These are phyloP conservation scores for Phenacoccus solenopsis DNA, from an alignment of 1,140 invertebrate species.

Conservation along the genomic window DNA sequence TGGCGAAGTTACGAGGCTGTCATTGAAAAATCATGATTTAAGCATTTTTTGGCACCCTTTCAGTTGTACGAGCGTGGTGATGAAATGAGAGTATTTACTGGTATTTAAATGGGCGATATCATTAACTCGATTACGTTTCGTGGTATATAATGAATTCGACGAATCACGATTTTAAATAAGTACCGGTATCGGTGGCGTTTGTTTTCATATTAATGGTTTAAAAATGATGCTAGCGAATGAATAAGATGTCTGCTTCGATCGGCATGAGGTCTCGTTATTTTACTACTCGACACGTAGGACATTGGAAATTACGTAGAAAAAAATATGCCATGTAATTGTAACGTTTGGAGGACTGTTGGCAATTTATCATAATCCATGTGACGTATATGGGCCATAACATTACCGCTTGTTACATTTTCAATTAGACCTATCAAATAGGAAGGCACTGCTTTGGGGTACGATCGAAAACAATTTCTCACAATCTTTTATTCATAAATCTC, in stretches of 20 bases:
- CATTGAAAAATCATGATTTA: too few relatives aligned
- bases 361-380: constrained; percentile 15
- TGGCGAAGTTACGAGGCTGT: too few relatives aligned
- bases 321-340: neutral
- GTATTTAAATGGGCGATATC: too few relatives aligned
- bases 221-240: constrained; percentile 7
- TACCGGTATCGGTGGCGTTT: neutral
- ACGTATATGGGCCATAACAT: constrained; percentile 16
- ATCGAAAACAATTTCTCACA: constrained; percentile 14
- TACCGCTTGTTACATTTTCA: constrained; percentile 15
- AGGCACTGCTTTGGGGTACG: neutral
- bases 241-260: neutral
- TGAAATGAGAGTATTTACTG: too few relatives aligned
- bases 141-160: too few relatives aligned
- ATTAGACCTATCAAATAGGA: constrained; percentile 12
- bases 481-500: constrained; percentile 17
- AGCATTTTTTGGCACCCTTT: too few relatives aligned
- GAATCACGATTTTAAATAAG: neutral
- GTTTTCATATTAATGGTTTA: constrained; percentile 6
- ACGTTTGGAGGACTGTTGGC: neutral
- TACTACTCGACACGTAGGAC: neutral
- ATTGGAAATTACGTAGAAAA: neutral
- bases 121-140: neutral
- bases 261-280: neutral
- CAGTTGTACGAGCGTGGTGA: too few relatives aligned